These are phyloP conservation scores for Meandrina meandrites DNA, from an alignment of 92 coral and sea anemone species.

Conservation along the genomic window DNA sequence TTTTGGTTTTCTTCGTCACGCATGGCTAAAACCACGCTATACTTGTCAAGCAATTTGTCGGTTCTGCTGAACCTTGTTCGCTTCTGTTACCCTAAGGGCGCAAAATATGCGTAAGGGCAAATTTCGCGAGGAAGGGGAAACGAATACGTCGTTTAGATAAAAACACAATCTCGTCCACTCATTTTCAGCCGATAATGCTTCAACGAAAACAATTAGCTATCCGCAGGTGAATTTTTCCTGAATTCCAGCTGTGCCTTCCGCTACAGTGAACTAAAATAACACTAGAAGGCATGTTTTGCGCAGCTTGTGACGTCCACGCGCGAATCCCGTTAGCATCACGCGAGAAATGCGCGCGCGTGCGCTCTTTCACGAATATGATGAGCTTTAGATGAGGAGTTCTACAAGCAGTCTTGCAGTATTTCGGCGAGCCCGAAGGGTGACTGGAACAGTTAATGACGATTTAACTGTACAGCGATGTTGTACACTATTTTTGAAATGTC, in stretches of 20 bases:
- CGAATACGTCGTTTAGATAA: not conserved
- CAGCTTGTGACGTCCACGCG: slow-evolving; percentile 3
- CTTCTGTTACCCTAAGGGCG: not conserved
- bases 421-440: not conserved
- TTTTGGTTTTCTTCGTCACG: slow-evolving; percentile 35
- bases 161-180: slow-evolving; percentile 14
- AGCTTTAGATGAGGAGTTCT: too few species aligned
- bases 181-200: slow-evolving; percentile 21
- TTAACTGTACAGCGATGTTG: not conserved
- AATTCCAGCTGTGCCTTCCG: slow-evolving; percentile 26
- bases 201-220: slow-evolving; percentile 18
- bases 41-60: not conserved
- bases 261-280: not conserved
- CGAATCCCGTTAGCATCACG: not conserved
- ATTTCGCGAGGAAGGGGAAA: slow-evolving; percentile 3
- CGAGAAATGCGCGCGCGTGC: slow-evolving; percentile 1
- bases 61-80: not conserved
- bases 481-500: not conserved
- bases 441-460: not conserved
- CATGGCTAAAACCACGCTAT: slow-evolving; percentile 57
- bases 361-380: not conserved
- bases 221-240: slow-evolving; percentile 26
- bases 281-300: not conserved
- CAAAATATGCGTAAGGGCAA: not conserved
- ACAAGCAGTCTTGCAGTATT: not conserved